These are phyloP conservation scores for Ascidia mentula DNA, from an alignment of 23 tunicate genomes.

Conservation along the genomic window DNA sequence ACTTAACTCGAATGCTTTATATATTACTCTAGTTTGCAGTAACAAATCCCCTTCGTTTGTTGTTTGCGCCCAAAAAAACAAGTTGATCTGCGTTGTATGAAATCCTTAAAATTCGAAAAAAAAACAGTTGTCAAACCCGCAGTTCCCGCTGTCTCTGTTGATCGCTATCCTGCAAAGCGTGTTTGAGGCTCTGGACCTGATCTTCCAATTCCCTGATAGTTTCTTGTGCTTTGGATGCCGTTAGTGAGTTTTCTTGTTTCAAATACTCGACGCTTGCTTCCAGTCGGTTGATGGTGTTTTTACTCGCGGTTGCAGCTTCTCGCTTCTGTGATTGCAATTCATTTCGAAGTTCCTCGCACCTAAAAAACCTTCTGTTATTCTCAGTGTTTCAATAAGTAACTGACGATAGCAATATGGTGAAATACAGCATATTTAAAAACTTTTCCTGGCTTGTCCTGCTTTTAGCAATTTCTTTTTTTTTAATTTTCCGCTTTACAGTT, in stretches of 20 bases:
- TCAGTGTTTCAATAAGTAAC: too few relatives aligned
- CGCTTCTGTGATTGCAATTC: conserved; percentile 37
- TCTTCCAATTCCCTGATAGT: conserved; percentile 66
- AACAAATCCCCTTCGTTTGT: too few relatives aligned
- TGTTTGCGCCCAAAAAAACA: too few relatives aligned
- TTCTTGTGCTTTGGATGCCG: conserved; percentile 48
- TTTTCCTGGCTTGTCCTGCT: too few relatives aligned
- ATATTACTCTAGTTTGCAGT: too few relatives aligned
- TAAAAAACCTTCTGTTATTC: too few relatives aligned
- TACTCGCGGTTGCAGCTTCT: conserved; percentile 22
- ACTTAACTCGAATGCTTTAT: too few relatives aligned
- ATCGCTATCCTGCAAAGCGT: conserved; percentile 86
- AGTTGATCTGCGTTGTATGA: too few relatives aligned
- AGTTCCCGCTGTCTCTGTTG: conserved; percentile 73
- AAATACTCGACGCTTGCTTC: conserved; percentile 69
- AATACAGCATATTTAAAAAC: too few relatives aligned
- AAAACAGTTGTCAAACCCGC: conserved; percentile 44
- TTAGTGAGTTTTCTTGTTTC: conserved; percentile 57
- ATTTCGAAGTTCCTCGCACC: conserved; percentile 42
- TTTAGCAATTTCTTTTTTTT: too few relatives aligned
- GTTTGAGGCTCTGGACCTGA: conserved; percentile 68
- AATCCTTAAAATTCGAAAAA: too few relatives aligned
- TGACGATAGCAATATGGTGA: neutral
- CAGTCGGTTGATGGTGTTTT: conserved; percentile 36
- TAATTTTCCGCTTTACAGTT: too few relatives aligned